A percentile compares a stretch with the other conserved stretches of the same genome.
phyloP scores from a whole-genome alignment of 2,113 vertebrate genomes.

The Antechinus flavipes region DNA sequence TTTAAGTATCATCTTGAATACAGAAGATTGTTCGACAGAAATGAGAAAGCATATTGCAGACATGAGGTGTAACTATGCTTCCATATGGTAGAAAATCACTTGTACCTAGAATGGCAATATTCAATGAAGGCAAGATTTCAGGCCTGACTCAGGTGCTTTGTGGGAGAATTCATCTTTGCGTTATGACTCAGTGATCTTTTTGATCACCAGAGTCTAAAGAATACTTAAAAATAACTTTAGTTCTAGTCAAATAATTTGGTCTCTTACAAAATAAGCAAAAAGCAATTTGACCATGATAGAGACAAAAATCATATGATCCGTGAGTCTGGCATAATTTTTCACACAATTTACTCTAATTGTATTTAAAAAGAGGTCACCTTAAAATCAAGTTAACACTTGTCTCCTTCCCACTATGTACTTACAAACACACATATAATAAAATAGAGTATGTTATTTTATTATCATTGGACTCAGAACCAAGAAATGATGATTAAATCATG shows the following conservation, averaged over 20 bases:
- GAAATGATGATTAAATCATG: not conserved
- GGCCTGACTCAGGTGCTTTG: not conserved
- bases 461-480: constrained; percentile 15
- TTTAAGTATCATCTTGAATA: not conserved
- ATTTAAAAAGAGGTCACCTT: constrained; percentile 26
- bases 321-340: constrained; percentile 30
- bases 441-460: not conserved
- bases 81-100: not conserved
- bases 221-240: not conserved
- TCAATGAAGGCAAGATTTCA: not conserved
- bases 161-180: not conserved
- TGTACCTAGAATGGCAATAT: not conserved
- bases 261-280: not conserved
- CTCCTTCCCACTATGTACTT: no score
- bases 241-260: not conserved
- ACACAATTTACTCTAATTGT: not conserved
- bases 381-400: not conserved
- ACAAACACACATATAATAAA: no score
- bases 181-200: not conserved
- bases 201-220: not conserved
- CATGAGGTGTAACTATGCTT: not conserved
- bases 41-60: not conserved
- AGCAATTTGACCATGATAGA: not conserved
- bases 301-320: not conserved
- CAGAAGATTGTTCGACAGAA: not conserved